phyloP scores from a whole-genome alignment of 2,797 vertebrate genomes.

The Enteromius mattozi region DNA sequence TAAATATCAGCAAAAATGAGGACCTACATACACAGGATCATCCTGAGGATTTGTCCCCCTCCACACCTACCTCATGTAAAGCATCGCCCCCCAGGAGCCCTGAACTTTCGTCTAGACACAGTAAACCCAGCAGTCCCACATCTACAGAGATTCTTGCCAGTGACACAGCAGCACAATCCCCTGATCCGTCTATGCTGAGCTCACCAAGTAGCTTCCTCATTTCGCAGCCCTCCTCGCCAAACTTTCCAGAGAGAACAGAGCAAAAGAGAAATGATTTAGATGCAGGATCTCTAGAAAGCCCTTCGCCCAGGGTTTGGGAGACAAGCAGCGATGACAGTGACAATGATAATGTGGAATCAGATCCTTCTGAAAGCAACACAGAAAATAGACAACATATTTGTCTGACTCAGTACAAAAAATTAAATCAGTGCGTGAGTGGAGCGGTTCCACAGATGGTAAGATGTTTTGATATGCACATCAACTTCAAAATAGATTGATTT shows the following conservation, averaged over 20 bases:
- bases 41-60: neutral
- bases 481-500: neutral
- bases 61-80: conserved; percentile 17
- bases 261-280: neutral
- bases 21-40: neutral
- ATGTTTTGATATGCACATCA: neutral
- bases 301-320: neutral
- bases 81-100: neutral
- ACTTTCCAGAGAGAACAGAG: conserved; percentile 32
- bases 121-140: conserved; percentile 43
- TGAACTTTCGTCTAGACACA: conserved; percentile 3
- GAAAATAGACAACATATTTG: conserved; percentile 70
- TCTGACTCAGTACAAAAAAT: conserved; percentile 64
- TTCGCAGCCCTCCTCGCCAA: conserved; percentile 35
- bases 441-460: conserved; percentile 65
- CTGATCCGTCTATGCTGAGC: conserved; percentile 47
- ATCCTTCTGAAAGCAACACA: conserved; percentile 44
- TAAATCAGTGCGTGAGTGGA: conserved; percentile 63
- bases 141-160: conserved; percentile 52
- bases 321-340: conserved; percentile 46
- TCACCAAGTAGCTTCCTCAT: conserved; percentile 37
- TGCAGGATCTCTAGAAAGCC: neutral
- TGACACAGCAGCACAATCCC: conserved; percentile 34
- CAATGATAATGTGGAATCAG: conserved; percentile 49
- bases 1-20: neutral